These are phyloP conservation scores for Crematogaster levior DNA, from an alignment of 2,888 invertebrate genomes.

Conservation along the genomic window DNA sequence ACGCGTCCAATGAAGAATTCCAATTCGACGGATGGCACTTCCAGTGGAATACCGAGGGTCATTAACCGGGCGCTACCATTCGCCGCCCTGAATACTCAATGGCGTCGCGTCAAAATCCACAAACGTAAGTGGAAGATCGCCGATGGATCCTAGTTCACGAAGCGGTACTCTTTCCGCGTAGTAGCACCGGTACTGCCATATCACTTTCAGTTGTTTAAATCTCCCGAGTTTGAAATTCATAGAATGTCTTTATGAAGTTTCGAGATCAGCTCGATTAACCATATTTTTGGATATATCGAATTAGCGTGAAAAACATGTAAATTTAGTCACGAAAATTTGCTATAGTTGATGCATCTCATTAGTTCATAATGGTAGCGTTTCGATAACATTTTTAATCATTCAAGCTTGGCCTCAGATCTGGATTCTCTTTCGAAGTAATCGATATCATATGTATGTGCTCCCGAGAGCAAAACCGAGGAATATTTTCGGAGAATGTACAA, in stretches of 20 bases:
- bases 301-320: not conserved
- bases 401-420: not conserved
- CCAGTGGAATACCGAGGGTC: constrained; percentile 53
- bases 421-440: not conserved
- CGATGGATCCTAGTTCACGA: constrained; percentile 3
- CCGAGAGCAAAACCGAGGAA: not conserved
- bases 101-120: constrained; percentile 45
- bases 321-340: not conserved
- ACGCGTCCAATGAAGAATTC: constrained; percentile 51
- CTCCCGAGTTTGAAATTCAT: constrained; percentile 20
- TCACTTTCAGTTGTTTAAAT: constrained; percentile 22
- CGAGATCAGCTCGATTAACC: not conserved
- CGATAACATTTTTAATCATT: not conserved
- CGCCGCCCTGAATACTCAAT: constrained; percentile 64
- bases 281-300: constrained; percentile 2
- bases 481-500: not conserved
- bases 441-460: not conserved
- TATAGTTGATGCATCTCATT: not conserved
- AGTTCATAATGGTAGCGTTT: not conserved
- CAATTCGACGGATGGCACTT: constrained; percentile 52
- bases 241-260: not conserved
- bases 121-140: constrained; percentile 48
- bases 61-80: constrained; percentile 49
- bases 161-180: not conserved
- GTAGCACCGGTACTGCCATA: not conserved